Evolutionary conservation across 2,888 invertebrate species (phyloP), one percentile per base, ranked within the genome.

Genomic region (Helleia helle): DNA sequence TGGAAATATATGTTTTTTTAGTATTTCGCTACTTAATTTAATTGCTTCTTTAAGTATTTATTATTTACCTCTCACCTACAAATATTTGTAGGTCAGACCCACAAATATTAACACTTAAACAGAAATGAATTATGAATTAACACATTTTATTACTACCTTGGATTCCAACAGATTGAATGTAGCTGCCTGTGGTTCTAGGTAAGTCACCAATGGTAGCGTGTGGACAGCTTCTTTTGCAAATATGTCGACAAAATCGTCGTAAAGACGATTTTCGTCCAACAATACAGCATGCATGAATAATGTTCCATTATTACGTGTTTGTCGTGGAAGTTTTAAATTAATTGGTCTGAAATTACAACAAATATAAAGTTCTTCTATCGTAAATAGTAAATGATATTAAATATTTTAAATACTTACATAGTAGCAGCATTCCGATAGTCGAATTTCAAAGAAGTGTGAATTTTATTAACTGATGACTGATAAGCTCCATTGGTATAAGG

Each of bases 241-340:
- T 17, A 91, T 76, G 17, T 88, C 88, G 38, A 85, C 75, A 67
- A 90, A 89, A 12, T 72, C 69, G 52, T 79, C 73, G 41, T 87
- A 86, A 0, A 86, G 58, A 1, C 83, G 79, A 24, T 63, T 76
- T 13, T 77, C 72, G 18, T 87, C 88, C 44, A 87, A 71, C 38
- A 91, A 87, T 11, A 90, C 87, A 1, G 92, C 88, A 69, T 95
- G 94, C 61, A 96, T 87, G 62, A 86, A 92, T 31, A 97, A 65
- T 4, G 93, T 92, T 1, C 97, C 97, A 86, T 97, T 97, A 42
- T 90, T 88, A 8, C 93, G 86, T 0, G 93, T 94, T 65, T 88
- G 89, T 13, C 77, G 71, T 2, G 96, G 94, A 49, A 97, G 79
- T 48, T 89, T 86, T 39, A 97, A 68, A 39, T 79, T 83, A 15